These are phyloP conservation scores for Vanacampus margaritifer DNA, from an alignment of 2,113 vertebrate genomes.

Conservation along the genomic window DNA sequence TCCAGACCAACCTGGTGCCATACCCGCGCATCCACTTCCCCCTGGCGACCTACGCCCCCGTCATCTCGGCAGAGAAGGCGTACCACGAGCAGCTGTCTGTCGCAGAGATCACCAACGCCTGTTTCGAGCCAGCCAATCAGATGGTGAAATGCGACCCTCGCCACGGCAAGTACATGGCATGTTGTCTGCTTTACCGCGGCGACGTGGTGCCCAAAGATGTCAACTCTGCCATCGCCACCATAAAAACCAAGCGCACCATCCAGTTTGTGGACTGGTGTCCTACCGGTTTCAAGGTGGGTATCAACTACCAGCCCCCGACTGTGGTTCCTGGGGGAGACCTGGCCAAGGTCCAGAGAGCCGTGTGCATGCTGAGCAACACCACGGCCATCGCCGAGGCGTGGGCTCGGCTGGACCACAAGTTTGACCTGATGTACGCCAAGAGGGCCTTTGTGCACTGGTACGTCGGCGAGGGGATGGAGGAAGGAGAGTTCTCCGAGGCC, in stretches of 20 bases:
- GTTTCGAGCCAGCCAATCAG: constrained; percentile 83
- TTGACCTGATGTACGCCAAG: constrained; percentile 85
- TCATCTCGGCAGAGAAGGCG: constrained; percentile 84
- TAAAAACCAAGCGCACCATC: constrained; percentile 78
- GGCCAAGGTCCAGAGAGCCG: constrained; percentile 79
- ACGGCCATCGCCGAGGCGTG: constrained; percentile 84
- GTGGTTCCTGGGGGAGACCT: constrained; percentile 82
- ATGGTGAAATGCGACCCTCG: constrained; percentile 82
- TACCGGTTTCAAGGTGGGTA: constrained; percentile 73
- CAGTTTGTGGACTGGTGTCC: constrained; percentile 74
- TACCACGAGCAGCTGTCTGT: constrained; percentile 81
- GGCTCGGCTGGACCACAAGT: constrained; percentile 83
- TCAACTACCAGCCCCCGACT: constrained; percentile 82
- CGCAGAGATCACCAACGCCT: constrained; percentile 79
- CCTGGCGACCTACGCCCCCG: constrained; percentile 79
- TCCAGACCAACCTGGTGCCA: constrained; percentile 76
- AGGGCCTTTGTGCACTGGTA: constrained; percentile 84
- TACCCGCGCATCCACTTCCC: constrained; percentile 82
- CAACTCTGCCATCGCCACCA: constrained; percentile 80
- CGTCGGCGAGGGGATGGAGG: constrained; percentile 83
- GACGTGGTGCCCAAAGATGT: constrained; percentile 84
- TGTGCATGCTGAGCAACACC: constrained; percentile 88
- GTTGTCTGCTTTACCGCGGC: constrained; percentile 80
- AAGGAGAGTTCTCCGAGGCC: constrained; percentile 83
- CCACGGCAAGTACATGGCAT: constrained; percentile 85